A percentile compares a stretch with the other conserved stretches of the same genome.
Evolutionary conservation across 1,140 invertebrate species (phyloP).

Genomic region (Pomacea maculata): DNA sequence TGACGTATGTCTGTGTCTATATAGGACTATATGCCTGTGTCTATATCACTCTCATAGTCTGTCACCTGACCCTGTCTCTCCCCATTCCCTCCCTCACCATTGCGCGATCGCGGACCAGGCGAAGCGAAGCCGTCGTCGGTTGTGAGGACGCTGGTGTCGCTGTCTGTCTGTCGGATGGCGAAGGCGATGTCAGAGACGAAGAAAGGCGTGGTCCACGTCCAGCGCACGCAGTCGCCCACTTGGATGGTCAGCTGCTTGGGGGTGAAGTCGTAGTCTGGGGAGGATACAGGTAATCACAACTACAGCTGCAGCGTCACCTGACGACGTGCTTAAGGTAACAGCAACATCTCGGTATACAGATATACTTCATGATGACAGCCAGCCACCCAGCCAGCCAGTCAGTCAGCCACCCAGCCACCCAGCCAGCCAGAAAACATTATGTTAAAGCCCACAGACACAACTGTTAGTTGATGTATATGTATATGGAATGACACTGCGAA

Average conservation of each 20-base stretch:
- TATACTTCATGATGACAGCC: no score
- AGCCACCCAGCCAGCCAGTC: no score
- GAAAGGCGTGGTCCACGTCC: conserved; percentile 43
- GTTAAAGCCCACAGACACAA: no score
- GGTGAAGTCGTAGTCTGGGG: conserved; percentile 42
- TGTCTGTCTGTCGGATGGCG: conserved; percentile 41
- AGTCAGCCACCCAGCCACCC: no score
- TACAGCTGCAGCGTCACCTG: no score
- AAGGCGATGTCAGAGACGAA: conserved; percentile 33
- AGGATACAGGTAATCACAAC: background rate
- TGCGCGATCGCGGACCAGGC: conserved; percentile 23
- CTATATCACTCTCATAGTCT: background rate
- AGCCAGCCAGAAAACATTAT: no score
- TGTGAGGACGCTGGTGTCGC: conserved; percentile 19
- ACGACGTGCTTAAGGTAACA: no score
- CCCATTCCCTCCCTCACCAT: conserved; percentile 24
- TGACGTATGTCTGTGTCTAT: no score
- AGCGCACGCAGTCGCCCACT: conserved; percentile 48
- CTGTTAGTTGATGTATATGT: no score
- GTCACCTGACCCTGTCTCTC: background rate
- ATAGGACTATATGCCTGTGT: no score
- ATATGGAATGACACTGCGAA: no score
- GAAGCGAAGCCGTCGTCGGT: conserved; percentile 32
- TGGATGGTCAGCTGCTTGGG: conserved; percentile 28
- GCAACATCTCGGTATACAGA: no score